Conservation (phyloP, 2,113 vertebrate species). For the Zingel zingel region DNA sequence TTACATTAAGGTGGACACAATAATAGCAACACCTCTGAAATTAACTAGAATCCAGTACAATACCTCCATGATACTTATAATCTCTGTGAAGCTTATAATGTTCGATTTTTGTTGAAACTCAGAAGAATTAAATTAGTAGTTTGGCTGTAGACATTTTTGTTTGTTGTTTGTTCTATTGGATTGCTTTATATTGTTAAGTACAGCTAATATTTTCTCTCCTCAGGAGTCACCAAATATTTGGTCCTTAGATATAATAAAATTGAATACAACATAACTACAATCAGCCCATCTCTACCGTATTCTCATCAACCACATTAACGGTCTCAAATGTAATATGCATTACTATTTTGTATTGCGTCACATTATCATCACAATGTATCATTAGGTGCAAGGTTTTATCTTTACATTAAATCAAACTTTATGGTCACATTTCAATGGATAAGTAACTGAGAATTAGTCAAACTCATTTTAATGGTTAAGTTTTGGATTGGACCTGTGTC, state of each 20-base stretch:
- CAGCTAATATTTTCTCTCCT: background rate
- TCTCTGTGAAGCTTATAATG: background rate
- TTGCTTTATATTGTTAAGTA: background rate
- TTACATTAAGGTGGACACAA: background rate
- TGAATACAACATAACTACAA: background rate
- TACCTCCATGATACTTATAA: background rate
- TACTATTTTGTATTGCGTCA: conserved; percentile 16
- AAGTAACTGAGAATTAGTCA: background rate
- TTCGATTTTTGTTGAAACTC: background rate
- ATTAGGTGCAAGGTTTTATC: background rate
- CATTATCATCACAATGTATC: background rate
- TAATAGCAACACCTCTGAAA: background rate
- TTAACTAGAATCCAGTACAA: background rate
- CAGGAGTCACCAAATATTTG: background rate
- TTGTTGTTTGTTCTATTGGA: background rate
- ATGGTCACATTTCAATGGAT: conserved; percentile 6
- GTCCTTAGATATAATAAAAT: background rate
- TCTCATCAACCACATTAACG: background rate
- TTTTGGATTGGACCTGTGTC: background rate
- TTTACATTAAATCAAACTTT: background rate
- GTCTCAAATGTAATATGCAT: background rate
- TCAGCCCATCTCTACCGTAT: background rate
- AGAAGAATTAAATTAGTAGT: background rate
- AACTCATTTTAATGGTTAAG: background rate
- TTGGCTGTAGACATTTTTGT: background rate